Evolutionary conservation across 2,888 invertebrate species (phyloP).

Genomic region (Leptinotarsa peninsularis): DNA sequence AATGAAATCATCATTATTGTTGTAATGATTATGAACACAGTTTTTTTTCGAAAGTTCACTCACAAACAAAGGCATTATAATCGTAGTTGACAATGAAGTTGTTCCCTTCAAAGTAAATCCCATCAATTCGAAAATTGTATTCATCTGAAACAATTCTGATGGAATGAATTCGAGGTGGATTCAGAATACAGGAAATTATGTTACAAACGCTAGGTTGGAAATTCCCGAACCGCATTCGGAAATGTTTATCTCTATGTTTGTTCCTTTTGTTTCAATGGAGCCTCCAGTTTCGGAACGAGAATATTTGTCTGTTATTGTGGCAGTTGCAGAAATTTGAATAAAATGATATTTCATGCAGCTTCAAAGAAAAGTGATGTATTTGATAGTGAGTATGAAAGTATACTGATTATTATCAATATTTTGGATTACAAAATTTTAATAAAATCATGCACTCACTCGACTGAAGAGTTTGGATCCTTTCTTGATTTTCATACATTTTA

Average conservation of each 20-base stretch:
- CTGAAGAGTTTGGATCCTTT: too few relatives aligned
- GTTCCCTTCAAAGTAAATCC: not conserved
- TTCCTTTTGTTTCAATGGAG: not conserved
- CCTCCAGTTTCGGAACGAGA: not conserved
- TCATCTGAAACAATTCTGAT: not conserved
- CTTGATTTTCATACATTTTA: too few relatives aligned
- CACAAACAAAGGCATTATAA: not conserved
- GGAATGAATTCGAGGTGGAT: not conserved
- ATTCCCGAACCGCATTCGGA: not conserved
- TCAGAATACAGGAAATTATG: conserved; percentile 2
- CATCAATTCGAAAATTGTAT: not conserved
- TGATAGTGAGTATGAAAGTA: too few relatives aligned
- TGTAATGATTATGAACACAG: too few relatives aligned
- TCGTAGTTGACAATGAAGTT: not conserved
- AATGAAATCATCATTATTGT: too few relatives aligned
- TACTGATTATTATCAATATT: too few relatives aligned
- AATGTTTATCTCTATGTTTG: not conserved
- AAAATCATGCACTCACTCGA: too few relatives aligned
- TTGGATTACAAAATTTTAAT: too few relatives aligned
- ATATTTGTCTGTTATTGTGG: not conserved
- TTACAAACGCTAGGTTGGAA: not conserved
- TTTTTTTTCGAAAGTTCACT: too few relatives aligned
- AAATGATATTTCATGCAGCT: not conserved
- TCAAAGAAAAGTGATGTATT: too few relatives aligned
- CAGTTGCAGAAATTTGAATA: not conserved